These are phyloP conservation scores for Euspilapteryx auroguttella DNA, from an alignment of 2,888 invertebrate genomes.

Conservation along the genomic window DNA sequence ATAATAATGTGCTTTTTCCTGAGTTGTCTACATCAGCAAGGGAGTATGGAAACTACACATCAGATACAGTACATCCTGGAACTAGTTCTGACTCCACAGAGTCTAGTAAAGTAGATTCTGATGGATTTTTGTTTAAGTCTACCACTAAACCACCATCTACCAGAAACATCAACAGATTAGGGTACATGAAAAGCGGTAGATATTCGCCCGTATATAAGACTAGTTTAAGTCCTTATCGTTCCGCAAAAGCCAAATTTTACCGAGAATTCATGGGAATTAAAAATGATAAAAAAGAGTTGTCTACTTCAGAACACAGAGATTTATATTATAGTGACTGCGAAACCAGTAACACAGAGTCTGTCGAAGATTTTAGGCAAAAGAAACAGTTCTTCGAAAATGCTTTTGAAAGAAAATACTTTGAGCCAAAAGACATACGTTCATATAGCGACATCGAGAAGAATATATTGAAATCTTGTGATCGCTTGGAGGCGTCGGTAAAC, in stretches of 20 bases:
- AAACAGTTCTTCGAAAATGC: slow-evolving; percentile 14
- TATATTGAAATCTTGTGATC: slow-evolving; percentile 27
- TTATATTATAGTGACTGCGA: slow-evolving; percentile 15
- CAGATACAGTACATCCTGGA: slow-evolving; percentile 11
- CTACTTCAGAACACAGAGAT: slow-evolving; percentile 9
- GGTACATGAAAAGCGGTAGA: slow-evolving; percentile 12
- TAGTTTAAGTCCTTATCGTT: slow-evolving; percentile 14
- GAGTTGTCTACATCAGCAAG: slow-evolving; percentile 11
- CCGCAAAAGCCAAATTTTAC: slow-evolving; percentile 17
- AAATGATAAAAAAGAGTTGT: slow-evolving; percentile 7
- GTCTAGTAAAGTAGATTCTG: slow-evolving; percentile 23
- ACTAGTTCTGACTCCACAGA: slow-evolving; percentile 22
- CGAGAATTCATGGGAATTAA: slow-evolving; percentile 22
- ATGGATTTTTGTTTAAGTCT: slow-evolving; percentile 28
- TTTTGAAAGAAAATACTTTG: slow-evolving; percentile 10
- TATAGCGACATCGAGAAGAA: slow-evolving; percentile 23
- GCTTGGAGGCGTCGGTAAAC: slow-evolving; percentile 23
- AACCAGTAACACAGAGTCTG: slow-evolving; percentile 11
- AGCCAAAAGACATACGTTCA: slow-evolving; percentile 8
- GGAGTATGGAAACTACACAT: slow-evolving; percentile 7
- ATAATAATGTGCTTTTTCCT: slow-evolving; percentile 8
- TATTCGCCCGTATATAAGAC: slow-evolving; percentile 22
- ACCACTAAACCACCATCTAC: slow-evolving; percentile 5
- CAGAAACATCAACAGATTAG: no score
- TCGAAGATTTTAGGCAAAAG: slow-evolving; percentile 12